phyloP scores from a whole-genome alignment of 2,888 invertebrate species.

The Meiosimyza decipiens region DNA sequence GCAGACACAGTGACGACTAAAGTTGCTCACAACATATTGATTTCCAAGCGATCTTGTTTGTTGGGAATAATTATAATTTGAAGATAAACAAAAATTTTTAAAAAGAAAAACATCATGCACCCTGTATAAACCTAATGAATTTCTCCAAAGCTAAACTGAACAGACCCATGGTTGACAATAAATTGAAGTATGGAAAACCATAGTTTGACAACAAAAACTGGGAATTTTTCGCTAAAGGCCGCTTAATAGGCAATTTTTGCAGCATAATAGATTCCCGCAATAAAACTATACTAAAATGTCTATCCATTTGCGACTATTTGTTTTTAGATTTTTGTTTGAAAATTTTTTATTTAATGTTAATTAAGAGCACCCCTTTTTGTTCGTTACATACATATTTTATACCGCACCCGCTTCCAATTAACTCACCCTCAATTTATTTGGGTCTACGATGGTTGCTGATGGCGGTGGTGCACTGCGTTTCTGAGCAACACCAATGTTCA shows the following conservation, averaged over 20 bases:
- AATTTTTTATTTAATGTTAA: too few relatives aligned
- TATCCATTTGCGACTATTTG: too few relatives aligned
- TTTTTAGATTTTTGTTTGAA: too few relatives aligned
- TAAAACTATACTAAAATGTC: neutral
- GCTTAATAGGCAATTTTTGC: conserved; percentile 18
- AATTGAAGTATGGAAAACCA: neutral
- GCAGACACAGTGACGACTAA: too few relatives aligned
- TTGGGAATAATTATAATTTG: too few relatives aligned
- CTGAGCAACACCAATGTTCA: conserved; percentile 35
- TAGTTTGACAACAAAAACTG: conserved; percentile 26
- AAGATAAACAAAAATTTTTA: too few relatives aligned
- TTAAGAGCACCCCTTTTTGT: too few relatives aligned
- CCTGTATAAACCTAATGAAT: too few relatives aligned
- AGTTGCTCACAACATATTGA: too few relatives aligned
- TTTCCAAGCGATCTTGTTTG: too few relatives aligned
- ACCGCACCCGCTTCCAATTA: neutral
- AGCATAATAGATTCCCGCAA: conserved; percentile 14
- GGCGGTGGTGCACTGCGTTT: conserved; percentile 39
- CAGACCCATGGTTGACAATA: conserved; percentile 30
- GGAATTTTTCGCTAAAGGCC: conserved; percentile 17
- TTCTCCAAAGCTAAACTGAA: conserved; percentile 16
- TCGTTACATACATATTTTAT: neutral
- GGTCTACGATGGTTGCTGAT: conserved; percentile 36
- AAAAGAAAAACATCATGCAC: too few relatives aligned
- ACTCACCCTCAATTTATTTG: conserved; percentile 47